phyloP scores from a whole-genome alignment of 2,113 vertebrate species.

The Hypocryptadius cinnamomeus region DNA sequence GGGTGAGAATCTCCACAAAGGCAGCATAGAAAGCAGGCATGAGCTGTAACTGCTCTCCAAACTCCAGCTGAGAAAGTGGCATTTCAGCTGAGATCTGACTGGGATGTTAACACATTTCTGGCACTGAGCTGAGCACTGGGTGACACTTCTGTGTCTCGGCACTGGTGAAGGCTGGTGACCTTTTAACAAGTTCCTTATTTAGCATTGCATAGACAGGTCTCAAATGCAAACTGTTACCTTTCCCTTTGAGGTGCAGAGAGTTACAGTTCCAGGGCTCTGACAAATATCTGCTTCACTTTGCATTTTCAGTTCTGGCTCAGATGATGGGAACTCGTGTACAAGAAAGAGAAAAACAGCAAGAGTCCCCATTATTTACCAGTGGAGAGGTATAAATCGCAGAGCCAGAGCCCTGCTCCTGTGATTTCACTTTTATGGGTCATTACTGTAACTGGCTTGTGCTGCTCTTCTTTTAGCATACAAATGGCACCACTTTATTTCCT shows the following conservation, averaged over 20 bases:
- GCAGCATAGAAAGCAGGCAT: background rate
- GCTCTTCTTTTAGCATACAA: background rate
- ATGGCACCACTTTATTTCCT: background rate
- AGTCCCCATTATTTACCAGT: conserved; percentile 6
- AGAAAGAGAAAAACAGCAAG: conserved; percentile 3
- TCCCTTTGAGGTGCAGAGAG: background rate
- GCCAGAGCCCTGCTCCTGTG: background rate
- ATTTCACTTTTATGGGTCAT: background rate
- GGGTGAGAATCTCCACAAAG: background rate
- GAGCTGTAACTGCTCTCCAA: background rate
- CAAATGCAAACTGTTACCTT: background rate
- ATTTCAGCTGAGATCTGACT: background rate
- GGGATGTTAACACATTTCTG: background rate
- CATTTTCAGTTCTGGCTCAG: background rate
- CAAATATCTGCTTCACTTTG: conserved; percentile 6
- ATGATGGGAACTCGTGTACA: background rate
- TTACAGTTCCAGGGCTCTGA: background rate
- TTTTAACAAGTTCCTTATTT: background rate
- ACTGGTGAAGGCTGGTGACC: background rate
- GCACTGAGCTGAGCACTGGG: background rate
- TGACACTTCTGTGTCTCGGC: background rate
- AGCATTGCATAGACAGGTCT: background rate
- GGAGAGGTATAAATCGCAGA: conserved; percentile 9
- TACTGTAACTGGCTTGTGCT: background rate
- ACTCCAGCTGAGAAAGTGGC: background rate